These are phyloP conservation scores for Lordiphosa fenestrarum DNA, from an alignment of 2,888 invertebrate species.

Conservation along the genomic window DNA sequence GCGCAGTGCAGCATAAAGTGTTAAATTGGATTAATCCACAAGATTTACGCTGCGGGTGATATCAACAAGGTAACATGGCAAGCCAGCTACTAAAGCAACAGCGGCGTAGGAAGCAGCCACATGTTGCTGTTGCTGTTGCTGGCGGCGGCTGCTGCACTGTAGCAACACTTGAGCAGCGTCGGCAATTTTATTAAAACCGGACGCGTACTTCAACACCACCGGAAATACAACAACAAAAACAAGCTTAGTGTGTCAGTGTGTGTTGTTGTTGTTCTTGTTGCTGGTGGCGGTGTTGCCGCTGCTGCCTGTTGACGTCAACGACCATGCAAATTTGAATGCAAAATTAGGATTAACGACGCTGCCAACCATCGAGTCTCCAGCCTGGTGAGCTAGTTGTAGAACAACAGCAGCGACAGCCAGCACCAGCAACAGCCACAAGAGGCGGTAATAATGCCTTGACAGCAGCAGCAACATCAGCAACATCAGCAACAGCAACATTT, in stretches of 20 bases:
- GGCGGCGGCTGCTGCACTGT: conserved; percentile 20
- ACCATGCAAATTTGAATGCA: conserved; percentile 69
- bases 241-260: conserved; percentile 58
- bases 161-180: conserved; percentile 56
- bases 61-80: conserved; percentile 66
- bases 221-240: conserved; percentile 55
- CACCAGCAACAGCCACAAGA: conserved; percentile 10
- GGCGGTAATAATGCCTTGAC: conserved; percentile 52
- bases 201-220: conserved; percentile 72
- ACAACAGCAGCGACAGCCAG: conserved; percentile 32
- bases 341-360: conserved; percentile 65
- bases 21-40: conserved; percentile 79
- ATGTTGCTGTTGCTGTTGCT: conserved; percentile 28
- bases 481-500: conserved; percentile 27
- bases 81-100: conserved; percentile 33
- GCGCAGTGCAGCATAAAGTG: conserved; percentile 75
- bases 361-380: conserved; percentile 35
- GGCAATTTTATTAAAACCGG: conserved; percentile 74
- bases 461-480: conserved; percentile 33
- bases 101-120: conserved; percentile 19
- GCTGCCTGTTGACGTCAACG: conserved; percentile 45
- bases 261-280: conserved; percentile 26
- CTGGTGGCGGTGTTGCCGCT: conserved; percentile 1
- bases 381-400: conserved; percentile 47
- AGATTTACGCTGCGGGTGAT: conserved; percentile 79